These are phyloP conservation scores for Sciurus carolinensis DNA, from an alignment of 2,797 vertebrate genomes.

Conservation along the genomic window DNA sequence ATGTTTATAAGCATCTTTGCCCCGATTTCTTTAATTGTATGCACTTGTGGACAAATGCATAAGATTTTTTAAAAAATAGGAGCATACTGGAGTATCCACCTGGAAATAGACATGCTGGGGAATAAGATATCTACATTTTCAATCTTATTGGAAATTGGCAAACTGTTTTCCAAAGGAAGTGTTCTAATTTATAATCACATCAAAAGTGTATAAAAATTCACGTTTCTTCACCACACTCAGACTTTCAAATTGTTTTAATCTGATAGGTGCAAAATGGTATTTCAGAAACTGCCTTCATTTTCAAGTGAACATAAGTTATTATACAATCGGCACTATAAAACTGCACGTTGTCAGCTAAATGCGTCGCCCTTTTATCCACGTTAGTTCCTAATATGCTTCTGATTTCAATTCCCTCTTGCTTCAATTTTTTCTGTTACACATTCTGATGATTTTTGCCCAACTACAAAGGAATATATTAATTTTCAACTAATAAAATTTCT, in stretches of 20 bases:
- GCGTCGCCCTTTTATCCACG: too few relatives aligned
- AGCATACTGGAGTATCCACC: neutral
- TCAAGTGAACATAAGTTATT: neutral
- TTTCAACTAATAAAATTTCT: neutral
- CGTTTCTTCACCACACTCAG: neutral
- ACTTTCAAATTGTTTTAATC: constrained; percentile 48
- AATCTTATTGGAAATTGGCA: neutral
- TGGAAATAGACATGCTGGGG: neutral
- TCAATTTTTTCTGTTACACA: constrained; percentile 10
- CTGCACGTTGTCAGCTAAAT: neutral
- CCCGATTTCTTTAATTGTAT: neutral
- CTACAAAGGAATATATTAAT: neutral
- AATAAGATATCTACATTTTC: constrained; percentile 10
- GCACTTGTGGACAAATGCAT: neutral
- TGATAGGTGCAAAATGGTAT: neutral
- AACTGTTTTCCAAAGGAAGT: neutral
- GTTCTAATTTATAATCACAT: neutral
- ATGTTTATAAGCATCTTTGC: neutral
- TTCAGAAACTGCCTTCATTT: constrained; percentile 44
- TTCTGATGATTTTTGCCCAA: neutral
- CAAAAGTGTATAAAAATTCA: neutral
- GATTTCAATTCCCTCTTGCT: neutral
- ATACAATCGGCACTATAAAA: neutral
- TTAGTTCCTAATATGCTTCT: neutral
- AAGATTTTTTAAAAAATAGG: neutral